A percentile compares a stretch with the other conserved stretches of the same genome.
phyloP scores from a whole-genome alignment of 2,113 vertebrate genomes.

The Aldabrachelys gigantea region DNA sequence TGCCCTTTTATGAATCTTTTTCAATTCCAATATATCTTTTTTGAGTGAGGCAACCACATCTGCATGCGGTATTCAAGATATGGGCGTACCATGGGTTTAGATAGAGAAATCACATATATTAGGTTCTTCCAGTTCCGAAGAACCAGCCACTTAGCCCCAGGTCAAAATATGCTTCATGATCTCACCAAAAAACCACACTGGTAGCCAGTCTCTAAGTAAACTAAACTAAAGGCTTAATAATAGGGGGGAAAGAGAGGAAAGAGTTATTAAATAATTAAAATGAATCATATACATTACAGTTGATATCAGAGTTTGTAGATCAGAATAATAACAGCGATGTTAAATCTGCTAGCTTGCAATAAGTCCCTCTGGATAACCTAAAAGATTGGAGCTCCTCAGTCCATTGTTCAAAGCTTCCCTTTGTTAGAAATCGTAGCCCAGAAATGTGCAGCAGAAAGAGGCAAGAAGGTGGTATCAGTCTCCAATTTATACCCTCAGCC shows the following conservation, averaged over 20 bases:
- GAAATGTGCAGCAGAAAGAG: not conserved
- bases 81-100: no score
- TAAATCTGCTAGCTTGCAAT: not conserved
- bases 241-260: not conserved
- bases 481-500: not conserved
- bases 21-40: no score
- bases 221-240: not conserved
- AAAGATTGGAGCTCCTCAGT: not conserved
- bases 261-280: not conserved
- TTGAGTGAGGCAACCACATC: no score
- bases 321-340: not conserved
- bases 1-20: no score
- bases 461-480: not conserved
- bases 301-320: not conserved
- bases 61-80: no score
- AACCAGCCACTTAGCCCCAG: not conserved
- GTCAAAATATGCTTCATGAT: not conserved
- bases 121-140: not conserved
- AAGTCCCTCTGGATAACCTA: not conserved
- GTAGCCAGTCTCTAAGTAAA: not conserved
- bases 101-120: not conserved
- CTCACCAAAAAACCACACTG: not conserved
- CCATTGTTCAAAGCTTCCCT: not conserved
- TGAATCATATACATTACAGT: not conserved
- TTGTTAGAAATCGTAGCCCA: not conserved